Conservation (phyloP, 2,797 vertebrate species). For the Eupleurogrammus muticus region DNA sequence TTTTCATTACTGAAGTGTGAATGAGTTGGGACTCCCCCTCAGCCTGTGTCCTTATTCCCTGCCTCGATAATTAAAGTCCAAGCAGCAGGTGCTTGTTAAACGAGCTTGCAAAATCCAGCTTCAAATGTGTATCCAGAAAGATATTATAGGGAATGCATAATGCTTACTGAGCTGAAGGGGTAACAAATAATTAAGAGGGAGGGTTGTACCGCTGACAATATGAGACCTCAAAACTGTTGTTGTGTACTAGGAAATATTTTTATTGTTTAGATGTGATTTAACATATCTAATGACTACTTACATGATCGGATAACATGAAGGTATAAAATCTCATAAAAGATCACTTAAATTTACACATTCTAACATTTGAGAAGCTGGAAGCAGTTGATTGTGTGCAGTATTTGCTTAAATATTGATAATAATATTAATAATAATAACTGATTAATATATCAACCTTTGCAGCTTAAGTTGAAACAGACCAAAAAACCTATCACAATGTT, state of each 20-base stretch:
- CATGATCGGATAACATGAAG: not conserved
- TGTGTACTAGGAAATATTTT: constrained; percentile 5
- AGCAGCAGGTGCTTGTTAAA: constrained; percentile 62
- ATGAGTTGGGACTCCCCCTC: constrained; percentile 40
- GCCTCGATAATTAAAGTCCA: constrained; percentile 70
- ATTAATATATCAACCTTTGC: not conserved
- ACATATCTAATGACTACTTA: constrained; percentile 6
- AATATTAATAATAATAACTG: too few species aligned
- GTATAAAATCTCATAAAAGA: not conserved
- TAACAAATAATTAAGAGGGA: not conserved
- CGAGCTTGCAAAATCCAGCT: constrained; percentile 47
- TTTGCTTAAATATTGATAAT: too few species aligned
- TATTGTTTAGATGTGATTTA: not conserved
- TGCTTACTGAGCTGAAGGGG: constrained; percentile 12
- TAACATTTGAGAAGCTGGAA: too few species aligned
- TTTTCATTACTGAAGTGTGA: constrained; percentile 50
- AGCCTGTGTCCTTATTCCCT: constrained; percentile 51
- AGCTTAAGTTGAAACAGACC: not conserved
- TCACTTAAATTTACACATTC: not conserved
- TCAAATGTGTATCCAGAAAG: constrained; percentile 36
- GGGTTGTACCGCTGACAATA: not conserved
- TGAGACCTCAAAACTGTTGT: not conserved
- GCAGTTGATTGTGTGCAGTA: not conserved
- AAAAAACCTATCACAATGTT: not conserved
- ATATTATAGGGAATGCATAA: constrained; percentile 9